Evolutionary conservation across 2,113 vertebrate species (phyloP).

Genomic region (Scatophagus argus): DNA sequence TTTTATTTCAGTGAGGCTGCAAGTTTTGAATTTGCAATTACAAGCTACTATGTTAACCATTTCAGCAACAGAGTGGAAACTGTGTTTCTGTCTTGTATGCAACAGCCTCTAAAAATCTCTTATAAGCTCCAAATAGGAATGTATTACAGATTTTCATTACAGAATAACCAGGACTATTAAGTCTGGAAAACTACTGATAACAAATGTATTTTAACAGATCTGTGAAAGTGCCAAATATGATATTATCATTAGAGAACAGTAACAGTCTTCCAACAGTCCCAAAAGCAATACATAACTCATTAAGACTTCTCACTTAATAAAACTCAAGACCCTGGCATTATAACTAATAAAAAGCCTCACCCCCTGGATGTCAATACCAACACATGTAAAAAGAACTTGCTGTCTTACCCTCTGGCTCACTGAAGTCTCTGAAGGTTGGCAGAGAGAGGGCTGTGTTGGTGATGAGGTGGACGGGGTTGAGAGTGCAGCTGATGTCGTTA

Average conservation of each 20-base stretch:
- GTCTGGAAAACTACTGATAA: neutral
- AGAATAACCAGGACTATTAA: neutral
- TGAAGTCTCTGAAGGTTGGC: constrained; percentile 50
- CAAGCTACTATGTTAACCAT: constrained; percentile 18
- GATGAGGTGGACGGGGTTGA: constrained; percentile 46
- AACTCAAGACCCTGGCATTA: neutral
- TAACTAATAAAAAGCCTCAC: neutral
- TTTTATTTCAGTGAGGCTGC: constrained; percentile 17
- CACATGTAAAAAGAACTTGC: neutral
- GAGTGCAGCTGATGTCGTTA: constrained; percentile 35
- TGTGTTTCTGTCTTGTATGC: neutral
- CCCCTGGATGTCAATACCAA: neutral
- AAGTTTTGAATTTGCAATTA: constrained; percentile 23
- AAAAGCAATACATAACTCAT: neutral
- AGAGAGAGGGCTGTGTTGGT: constrained; percentile 61
- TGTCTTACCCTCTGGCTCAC: constrained; percentile 50
- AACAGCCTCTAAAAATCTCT: neutral
- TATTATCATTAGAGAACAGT: neutral
- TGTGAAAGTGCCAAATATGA: neutral
- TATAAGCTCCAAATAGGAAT: neutral
- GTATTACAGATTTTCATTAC: neutral
- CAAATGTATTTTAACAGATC: neutral
- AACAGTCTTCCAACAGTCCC: neutral
- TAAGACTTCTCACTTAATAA: neutral
- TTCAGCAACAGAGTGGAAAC: neutral